These are phyloP conservation scores for Uromys caudimaculatus DNA, from an alignment of 2,797 vertebrate species.

Conservation along the genomic window DNA sequence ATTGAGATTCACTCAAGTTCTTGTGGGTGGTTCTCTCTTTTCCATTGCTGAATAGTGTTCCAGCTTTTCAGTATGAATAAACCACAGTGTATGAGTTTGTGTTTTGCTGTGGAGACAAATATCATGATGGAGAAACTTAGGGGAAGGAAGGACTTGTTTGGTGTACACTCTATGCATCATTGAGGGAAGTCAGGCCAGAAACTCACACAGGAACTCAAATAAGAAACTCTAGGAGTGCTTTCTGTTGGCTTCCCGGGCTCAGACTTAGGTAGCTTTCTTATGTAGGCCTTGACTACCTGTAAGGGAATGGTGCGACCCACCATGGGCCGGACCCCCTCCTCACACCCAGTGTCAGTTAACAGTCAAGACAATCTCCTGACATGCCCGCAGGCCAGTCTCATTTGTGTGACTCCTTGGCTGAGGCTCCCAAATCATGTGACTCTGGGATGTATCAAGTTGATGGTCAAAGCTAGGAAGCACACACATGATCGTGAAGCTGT, in stretches of 20 bases:
- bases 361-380: not conserved
- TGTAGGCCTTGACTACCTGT: not conserved
- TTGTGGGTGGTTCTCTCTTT: not conserved
- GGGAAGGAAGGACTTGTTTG: not conserved
- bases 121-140: not conserved
- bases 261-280: not conserved
- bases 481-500: not conserved
- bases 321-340: not conserved
- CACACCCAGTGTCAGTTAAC: not conserved
- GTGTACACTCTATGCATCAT: not conserved
- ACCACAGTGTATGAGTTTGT: not conserved
- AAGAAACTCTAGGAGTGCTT: not conserved
- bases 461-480: not conserved
- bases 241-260: not conserved
- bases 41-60: not conserved
- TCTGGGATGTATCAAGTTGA: not conserved
- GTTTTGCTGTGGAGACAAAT: not conserved
- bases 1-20: not conserved
- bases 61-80: not conserved
- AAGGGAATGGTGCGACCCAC: not conserved
- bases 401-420: not conserved
- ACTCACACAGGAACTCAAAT: not conserved
- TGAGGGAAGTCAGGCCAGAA: not conserved
- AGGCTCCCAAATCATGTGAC: not conserved
- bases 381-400: not conserved